Evolutionary conservation across 2,113 vertebrate genomes (phyloP).

Genomic region (Limnothrissa miodon): DNA sequence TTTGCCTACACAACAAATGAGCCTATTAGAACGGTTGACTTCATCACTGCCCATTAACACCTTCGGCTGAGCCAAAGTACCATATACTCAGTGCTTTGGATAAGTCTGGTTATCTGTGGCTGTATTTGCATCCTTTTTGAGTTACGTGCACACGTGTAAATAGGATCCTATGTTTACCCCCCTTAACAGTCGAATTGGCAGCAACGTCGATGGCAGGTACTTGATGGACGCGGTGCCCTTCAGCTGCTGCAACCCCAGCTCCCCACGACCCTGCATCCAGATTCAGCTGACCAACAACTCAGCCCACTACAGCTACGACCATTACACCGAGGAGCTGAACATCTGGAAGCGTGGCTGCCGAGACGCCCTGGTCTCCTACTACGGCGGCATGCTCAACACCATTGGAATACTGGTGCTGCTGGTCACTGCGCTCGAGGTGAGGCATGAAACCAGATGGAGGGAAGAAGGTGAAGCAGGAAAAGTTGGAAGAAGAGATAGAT

Average conservation of each 20-base stretch:
- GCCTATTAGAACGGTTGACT: not conserved
- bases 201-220: slow-evolving; percentile 93
- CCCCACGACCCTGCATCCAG: slow-evolving; percentile 95
- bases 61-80: not conserved
- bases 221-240: slow-evolving; percentile 94
- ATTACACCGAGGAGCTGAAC: slow-evolving; percentile 94
- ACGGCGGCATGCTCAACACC: slow-evolving; percentile 87
- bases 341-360: slow-evolving; percentile 88
- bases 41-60: not conserved
- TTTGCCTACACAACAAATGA: not conserved
- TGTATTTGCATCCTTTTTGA: no score
- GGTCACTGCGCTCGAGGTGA: slow-evolving; percentile 88
- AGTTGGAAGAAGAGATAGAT: not conserved
- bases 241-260: slow-evolving; percentile 97
- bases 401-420: slow-evolving; percentile 78
- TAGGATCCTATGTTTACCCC: not conserved
- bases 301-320: slow-evolving; percentile 96
- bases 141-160: not conserved
- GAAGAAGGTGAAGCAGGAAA: not conserved
- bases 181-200: slow-evolving; percentile 85
- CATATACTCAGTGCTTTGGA: not conserved
- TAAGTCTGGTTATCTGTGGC: not conserved
- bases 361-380: slow-evolving; percentile 86
- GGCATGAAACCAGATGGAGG: not conserved
- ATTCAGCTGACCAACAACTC: slow-evolving; percentile 94